Evolutionary conservation across 2,797 vertebrate genomes (phyloP).

Genomic region (Myotis daubentonii): DNA sequence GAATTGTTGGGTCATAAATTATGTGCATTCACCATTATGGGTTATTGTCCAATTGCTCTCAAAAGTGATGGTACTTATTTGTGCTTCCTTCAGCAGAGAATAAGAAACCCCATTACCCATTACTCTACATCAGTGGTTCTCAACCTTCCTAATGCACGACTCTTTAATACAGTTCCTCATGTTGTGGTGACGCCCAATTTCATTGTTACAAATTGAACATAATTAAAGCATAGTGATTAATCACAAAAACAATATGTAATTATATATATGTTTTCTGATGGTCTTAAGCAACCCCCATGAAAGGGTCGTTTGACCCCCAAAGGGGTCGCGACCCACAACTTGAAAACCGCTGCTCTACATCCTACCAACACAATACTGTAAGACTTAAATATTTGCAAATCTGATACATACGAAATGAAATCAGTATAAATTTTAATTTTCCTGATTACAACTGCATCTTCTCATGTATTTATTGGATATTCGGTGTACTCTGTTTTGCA

Average conservation of each 20-base stretch:
- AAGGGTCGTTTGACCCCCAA: too few relatives aligned
- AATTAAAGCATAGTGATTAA: too few relatives aligned
- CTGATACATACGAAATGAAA: constrained; percentile 1
- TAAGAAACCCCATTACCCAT: constrained; percentile 4
- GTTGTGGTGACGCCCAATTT: too few relatives aligned
- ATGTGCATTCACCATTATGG: background rate
- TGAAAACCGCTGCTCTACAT: background rate
- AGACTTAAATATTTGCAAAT: background rate
- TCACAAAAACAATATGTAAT: too few relatives aligned
- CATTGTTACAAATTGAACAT: too few relatives aligned
- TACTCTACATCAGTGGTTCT: background rate
- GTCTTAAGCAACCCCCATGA: too few relatives aligned
- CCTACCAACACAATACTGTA: background rate
- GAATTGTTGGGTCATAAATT: background rate
- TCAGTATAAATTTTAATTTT: background rate
- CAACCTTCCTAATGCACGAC: too few relatives aligned
- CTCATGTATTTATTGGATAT: background rate
- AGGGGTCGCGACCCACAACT: too few relatives aligned
- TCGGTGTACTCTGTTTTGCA: background rate
- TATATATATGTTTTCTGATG: too few relatives aligned
- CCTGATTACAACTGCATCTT: background rate
- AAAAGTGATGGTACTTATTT: background rate
- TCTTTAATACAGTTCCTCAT: too few relatives aligned
- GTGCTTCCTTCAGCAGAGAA: background rate
- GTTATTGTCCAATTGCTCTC: background rate